These are phyloP conservation scores for Amyelois transitella DNA, from an alignment of 1,140 invertebrate genomes.

Conservation along the genomic window DNA sequence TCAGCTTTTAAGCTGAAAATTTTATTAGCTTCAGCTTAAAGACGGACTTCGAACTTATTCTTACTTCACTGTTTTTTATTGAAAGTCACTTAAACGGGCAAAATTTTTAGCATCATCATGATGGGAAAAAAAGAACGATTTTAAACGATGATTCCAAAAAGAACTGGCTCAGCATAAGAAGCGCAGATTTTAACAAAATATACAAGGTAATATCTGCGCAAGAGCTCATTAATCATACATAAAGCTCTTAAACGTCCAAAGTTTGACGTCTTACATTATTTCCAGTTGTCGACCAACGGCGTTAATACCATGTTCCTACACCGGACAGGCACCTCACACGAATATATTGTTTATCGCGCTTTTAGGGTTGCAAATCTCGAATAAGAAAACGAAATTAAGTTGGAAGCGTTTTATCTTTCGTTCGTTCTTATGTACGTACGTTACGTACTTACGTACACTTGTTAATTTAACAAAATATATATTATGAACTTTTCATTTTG, in stretches of 20 bases:
- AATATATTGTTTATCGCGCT: background rate
- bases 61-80: too few relatives aligned
- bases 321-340: slow-evolving; percentile 6
- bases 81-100: too few relatives aligned
- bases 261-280: slow-evolving; percentile 31
- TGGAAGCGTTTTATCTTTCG: background rate
- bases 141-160: background rate
- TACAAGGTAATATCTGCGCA: background rate
- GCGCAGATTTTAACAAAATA: background rate
- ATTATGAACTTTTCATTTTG: too few relatives aligned
- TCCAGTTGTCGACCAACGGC: slow-evolving; percentile 3
- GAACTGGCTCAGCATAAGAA: background rate
- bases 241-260: slow-evolving; percentile 39
- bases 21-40: too few relatives aligned
- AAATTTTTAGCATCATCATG: too few relatives aligned
- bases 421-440: background rate
- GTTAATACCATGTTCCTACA: slow-evolving; percentile 27
- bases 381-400: background rate
- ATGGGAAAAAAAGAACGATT: background rate
- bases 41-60: too few relatives aligned
- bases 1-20: too few relatives aligned
- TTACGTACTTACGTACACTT: too few relatives aligned
- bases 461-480: too few relatives aligned
- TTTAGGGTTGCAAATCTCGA: background rate
- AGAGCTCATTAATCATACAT: slow-evolving; percentile 33